Evolutionary conservation across 2,888 invertebrate species (phyloP).

Genomic region (Neuroscelio doddi): DNA sequence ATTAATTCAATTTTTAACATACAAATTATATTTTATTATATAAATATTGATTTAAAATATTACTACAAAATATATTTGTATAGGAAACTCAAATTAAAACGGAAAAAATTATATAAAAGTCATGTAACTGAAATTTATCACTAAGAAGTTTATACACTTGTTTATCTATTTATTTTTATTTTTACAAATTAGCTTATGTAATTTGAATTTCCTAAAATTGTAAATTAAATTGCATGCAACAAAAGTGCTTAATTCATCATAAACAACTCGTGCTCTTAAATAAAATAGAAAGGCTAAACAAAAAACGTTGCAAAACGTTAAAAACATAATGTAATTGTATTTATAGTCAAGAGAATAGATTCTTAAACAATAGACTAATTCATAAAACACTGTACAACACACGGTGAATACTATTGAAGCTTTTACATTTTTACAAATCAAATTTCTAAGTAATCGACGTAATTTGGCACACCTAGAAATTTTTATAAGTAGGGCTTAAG

Average conservation of each 20-base stretch:
- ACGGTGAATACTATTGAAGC: not conserved
- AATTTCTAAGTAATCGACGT: slow-evolving; percentile 2
- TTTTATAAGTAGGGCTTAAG: not conserved
- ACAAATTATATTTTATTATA: too few species aligned
- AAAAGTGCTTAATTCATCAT: not conserved
- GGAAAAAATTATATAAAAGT: too few species aligned
- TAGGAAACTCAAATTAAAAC: too few species aligned
- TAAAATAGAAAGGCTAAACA: not conserved
- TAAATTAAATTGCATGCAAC: not conserved
- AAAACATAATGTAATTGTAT: not conserved
- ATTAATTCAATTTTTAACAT: too few species aligned
- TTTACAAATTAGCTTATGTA: too few species aligned
- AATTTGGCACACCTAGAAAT: slow-evolving; percentile 14
- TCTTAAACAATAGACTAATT: not conserved
- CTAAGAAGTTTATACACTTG: too few species aligned
- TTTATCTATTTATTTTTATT: too few species aligned
- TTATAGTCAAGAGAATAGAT: not conserved
- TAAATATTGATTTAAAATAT: too few species aligned
- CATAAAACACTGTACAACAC: not conserved
- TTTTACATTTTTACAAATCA: not conserved
- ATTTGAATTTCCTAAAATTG: too few species aligned
- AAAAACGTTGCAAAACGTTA: not conserved
- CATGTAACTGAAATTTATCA: too few species aligned
- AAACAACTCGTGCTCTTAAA: slow-evolving; percentile 1
- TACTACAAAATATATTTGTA: too few species aligned